Percentiles rank a stretch among this genome's conserved stretches.
Conservation (phyloP, 2,113 vertebrate species). For the Circaetus cinerascens region DNA sequence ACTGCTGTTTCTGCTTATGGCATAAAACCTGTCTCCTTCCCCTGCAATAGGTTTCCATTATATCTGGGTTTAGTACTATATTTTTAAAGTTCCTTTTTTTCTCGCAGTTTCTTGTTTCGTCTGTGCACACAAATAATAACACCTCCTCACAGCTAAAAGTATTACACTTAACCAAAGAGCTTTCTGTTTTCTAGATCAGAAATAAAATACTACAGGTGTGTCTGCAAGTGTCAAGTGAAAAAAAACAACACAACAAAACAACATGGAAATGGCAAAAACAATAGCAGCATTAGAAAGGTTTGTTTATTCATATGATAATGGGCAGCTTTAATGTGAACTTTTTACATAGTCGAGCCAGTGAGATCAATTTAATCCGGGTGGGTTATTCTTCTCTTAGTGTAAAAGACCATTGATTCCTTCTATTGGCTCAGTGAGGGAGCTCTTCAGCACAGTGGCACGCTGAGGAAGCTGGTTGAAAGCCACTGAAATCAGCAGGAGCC, state of each 20-base stretch:
- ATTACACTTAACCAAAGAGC: neutral
- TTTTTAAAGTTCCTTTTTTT: neutral
- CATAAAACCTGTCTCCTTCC: neutral
- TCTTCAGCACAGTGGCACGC: conserved; percentile 18
- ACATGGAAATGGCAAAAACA: conserved; percentile 18
- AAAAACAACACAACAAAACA: neutral
- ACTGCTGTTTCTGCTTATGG: neutral
- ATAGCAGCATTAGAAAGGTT: conserved; percentile 1
- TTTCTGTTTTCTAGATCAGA: neutral
- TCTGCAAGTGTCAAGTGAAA: neutral
- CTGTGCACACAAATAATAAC: neutral
- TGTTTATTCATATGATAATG: conserved; percentile 58
- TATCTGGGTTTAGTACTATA: neutral
- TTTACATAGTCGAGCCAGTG: conserved; percentile 2
- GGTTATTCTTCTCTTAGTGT: conserved; percentile 58
- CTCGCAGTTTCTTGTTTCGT: neutral
- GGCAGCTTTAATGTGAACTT: conserved; percentile 43
- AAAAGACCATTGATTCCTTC: conserved; percentile 61
- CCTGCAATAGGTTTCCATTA: neutral
- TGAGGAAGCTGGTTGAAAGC: conserved; percentile 58
- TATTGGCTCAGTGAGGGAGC: conserved; percentile 33
- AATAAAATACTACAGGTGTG: conserved; percentile 23
- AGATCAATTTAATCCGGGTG: conserved; percentile 65
- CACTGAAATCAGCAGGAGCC: conserved; percentile 58
- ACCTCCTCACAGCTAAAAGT: neutral